Conservation (phyloP, 1,140 invertebrate species). For the Solenopsis invicta region DNA sequence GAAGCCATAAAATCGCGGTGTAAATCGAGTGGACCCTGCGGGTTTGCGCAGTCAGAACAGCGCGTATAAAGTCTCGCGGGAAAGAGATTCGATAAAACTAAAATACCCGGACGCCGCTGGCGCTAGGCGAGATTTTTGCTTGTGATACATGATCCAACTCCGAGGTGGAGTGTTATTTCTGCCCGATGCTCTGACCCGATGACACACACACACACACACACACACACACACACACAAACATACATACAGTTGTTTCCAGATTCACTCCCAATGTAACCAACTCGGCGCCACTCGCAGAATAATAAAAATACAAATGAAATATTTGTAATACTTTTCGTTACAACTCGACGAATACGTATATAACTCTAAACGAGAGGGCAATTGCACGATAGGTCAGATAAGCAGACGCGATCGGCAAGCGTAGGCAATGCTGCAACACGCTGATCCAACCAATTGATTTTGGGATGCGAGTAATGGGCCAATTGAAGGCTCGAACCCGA, state of each 20-base stretch:
- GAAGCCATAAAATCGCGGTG: constrained; percentile 66
- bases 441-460: constrained; percentile 78
- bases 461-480: constrained; percentile 79
- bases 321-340: constrained; percentile 47
- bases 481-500: constrained; percentile 70
- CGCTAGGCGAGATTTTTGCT: constrained; percentile 49
- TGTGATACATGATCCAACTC: constrained; percentile 43
- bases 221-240: too few species aligned
- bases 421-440: constrained; percentile 43
- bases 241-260: background rate
- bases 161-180: constrained; percentile 5
- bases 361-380: background rate
- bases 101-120: constrained; percentile 53
- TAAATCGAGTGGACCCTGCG: constrained; percentile 69
- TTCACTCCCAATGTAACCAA: background rate
- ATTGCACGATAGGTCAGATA: constrained; percentile 60
- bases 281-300: too few species aligned
- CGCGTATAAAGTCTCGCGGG: constrained; percentile 50
- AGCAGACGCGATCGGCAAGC: constrained; percentile 62
- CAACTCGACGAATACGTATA: background rate
- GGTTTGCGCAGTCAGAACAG: constrained; percentile 48
- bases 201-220: background rate
- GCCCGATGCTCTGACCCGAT: constrained; percentile 12
- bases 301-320: background rate
- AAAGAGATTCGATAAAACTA: constrained; percentile 62